These are phyloP conservation scores for Stichopus horrens DNA, from an alignment of 53 echinoderm and acorn worm genomes.

Conservation along the genomic window DNA sequence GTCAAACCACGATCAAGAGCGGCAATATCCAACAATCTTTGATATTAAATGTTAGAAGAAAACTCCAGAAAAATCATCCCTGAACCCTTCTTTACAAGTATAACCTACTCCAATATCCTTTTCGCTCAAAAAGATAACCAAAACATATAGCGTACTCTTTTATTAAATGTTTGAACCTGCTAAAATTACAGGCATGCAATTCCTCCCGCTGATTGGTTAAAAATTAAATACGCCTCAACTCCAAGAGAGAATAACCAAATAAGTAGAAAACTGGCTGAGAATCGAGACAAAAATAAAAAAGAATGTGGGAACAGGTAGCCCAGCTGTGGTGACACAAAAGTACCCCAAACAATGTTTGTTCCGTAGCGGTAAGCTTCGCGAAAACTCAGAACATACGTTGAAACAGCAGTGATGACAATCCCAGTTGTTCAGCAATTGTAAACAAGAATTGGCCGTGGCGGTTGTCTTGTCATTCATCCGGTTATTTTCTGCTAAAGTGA, in stretches of 20 bases:
- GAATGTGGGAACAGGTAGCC: neutral
- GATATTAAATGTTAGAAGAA: neutral
- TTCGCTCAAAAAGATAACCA: too few relatives aligned
- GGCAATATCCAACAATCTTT: neutral
- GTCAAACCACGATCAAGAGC: neutral
- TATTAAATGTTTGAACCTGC: too few relatives aligned
- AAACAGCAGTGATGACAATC: neutral
- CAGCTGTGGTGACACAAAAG: neutral
- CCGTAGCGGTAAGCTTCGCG: neutral
- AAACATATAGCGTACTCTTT: too few relatives aligned
- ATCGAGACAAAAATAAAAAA: neutral
- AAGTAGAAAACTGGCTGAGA: neutral
- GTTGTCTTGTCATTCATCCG: slow-evolving; percentile 18
- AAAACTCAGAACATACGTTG: neutral
- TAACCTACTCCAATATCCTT: too few relatives aligned
- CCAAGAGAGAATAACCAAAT: neutral
- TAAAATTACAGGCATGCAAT: neutral
- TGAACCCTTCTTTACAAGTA: neutral
- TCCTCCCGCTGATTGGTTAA: slow-evolving; percentile 27
- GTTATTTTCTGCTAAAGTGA: slow-evolving; percentile 2
- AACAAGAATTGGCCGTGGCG: neutral
- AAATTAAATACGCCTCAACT: neutral
- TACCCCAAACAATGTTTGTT: neutral
- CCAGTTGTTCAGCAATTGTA: neutral
- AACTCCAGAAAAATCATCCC: neutral